phyloP scores from a whole-genome alignment of 92 coral and sea anemone genomes.

The Isaurus tuberculatus region DNA sequence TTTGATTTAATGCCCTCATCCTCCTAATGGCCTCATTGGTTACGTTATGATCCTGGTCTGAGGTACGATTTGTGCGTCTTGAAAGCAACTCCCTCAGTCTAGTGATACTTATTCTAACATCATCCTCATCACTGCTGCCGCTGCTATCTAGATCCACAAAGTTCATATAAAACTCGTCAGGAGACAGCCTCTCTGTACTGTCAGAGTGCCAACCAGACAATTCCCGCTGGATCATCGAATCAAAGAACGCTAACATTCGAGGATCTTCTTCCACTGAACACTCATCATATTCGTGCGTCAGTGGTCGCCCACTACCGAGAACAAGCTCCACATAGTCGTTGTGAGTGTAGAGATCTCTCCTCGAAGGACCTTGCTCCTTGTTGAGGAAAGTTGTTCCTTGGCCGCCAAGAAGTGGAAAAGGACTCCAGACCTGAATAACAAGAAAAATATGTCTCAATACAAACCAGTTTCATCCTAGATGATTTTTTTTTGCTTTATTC shows the following conservation, averaged over 20 bases:
- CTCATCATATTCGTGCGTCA: slow-evolving; percentile 84
- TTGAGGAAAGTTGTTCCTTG: slow-evolving; percentile 40
- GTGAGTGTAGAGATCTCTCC: slow-evolving; percentile 77
- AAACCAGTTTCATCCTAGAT: not conserved
- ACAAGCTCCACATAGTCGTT: slow-evolving; percentile 86
- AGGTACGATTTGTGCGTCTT: slow-evolving; percentile 19
- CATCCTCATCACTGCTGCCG: slow-evolving; percentile 73
- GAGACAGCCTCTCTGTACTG: slow-evolving; percentile 69
- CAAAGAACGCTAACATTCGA: slow-evolving; percentile 96
- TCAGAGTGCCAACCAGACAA: slow-evolving; percentile 72
- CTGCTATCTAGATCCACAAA: slow-evolving; percentile 67
- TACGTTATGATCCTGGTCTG: not conserved
- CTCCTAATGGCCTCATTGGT: slow-evolving; percentile 47
- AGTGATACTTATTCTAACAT: slow-evolving; percentile 57
- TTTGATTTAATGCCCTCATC: slow-evolving; percentile 52
- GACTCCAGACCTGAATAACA: slow-evolving; percentile 90
- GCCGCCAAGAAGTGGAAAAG: slow-evolving; percentile 79
- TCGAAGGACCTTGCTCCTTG: too few relatives aligned
- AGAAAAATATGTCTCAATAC: not conserved
- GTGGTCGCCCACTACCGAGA: slow-evolving; percentile 78
- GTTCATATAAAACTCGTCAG: slow-evolving; percentile 76
- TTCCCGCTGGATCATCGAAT: slow-evolving; percentile 83
- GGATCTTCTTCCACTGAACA: slow-evolving; percentile 91
- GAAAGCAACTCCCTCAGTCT: slow-evolving; percentile 55
- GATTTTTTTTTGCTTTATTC: too few relatives aligned